phyloP scores from a whole-genome alignment of 1,140 invertebrate species.

The Megalonaias nervosa region DNA sequence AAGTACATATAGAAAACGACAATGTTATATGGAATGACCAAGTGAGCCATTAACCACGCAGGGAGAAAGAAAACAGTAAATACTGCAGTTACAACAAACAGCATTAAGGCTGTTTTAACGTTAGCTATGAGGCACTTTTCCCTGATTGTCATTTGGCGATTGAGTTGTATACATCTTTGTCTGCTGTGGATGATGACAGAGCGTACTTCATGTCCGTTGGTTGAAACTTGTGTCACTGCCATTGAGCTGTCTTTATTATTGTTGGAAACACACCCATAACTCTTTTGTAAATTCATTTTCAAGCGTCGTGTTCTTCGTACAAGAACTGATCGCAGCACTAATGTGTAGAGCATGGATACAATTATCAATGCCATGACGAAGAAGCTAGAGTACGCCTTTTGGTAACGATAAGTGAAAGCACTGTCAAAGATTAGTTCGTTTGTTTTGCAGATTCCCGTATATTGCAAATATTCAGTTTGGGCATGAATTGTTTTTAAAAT shows the following conservation, averaged over 20 bases:
- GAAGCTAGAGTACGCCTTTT: conserved; percentile 56
- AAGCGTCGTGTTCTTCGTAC: conserved; percentile 40
- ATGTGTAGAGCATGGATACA: conserved; percentile 55
- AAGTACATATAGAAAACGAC: conserved; percentile 66
- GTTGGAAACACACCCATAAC: conserved; percentile 29
- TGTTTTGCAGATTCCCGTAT: conserved; percentile 49
- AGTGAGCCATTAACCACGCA: conserved; percentile 43
- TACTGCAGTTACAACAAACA: conserved; percentile 66
- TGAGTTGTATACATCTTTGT: conserved; percentile 23
- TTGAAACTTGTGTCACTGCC: conserved; percentile 39
- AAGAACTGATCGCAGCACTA: conserved; percentile 56
- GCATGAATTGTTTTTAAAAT: no score
- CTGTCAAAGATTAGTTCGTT: conserved; percentile 50
- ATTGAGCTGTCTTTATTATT: conserved; percentile 20
- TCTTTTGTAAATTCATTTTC: conserved; percentile 37
- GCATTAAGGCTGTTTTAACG: conserved; percentile 60
- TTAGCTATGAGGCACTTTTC: conserved; percentile 54
- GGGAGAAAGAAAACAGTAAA: conserved; percentile 65
- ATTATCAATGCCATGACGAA: conserved; percentile 54
- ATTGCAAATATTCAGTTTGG: conserved; percentile 9
- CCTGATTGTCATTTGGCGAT: conserved; percentile 29
- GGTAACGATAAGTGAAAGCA: conserved; percentile 52
- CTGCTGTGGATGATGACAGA: conserved; percentile 27
- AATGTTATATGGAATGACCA: conserved; percentile 41
- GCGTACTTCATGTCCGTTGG: conserved; percentile 17